Conservation (phyloP, 2,113 vertebrate genomes). For the Pelodiscus sinensis region DNA sequence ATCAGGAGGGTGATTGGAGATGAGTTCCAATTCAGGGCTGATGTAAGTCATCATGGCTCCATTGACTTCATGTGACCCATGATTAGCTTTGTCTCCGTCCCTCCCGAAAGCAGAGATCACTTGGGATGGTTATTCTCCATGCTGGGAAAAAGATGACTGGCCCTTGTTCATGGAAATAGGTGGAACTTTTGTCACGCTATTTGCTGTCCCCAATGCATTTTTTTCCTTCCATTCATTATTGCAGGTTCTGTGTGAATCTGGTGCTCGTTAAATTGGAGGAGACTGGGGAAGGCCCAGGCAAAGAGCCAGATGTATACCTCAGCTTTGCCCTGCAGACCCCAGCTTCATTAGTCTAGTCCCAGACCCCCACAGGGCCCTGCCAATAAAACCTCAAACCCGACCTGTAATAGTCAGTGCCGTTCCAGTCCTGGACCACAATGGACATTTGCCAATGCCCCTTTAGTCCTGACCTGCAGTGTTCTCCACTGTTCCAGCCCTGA, state of each 20-base stretch:
- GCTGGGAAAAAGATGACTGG: slow-evolving; percentile 52
- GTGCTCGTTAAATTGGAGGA: neutral
- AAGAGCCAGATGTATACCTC: neutral
- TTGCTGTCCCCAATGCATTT: neutral
- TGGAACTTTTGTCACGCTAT: neutral
- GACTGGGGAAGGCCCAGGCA: neutral
- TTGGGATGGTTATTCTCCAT: neutral
- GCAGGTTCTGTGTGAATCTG: slow-evolving; percentile 7
- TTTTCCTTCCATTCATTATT: neutral
- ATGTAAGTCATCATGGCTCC: slow-evolving; percentile 25
- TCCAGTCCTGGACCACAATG: fast-evolving
- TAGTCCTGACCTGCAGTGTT: neutral
- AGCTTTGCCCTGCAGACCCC: neutral
- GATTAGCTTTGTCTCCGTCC: slow-evolving; percentile 47
- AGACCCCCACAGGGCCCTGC: fast-evolving
- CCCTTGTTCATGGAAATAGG: slow-evolving; percentile 39
- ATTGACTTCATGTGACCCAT: slow-evolving; percentile 55
- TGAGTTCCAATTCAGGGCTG: slow-evolving; percentile 25
- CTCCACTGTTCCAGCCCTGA: neutral
- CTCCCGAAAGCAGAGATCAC: slow-evolving; percentile 44
- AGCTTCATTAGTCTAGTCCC: neutral
- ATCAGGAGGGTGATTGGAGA: slow-evolving; percentile 37
- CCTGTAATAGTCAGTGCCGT: neutral
- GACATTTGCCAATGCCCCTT: fast-evolving
- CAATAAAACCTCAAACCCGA: neutral